Evolutionary conservation across 2,888 invertebrate species (phyloP).

Genomic region (Macaria notata): DNA sequence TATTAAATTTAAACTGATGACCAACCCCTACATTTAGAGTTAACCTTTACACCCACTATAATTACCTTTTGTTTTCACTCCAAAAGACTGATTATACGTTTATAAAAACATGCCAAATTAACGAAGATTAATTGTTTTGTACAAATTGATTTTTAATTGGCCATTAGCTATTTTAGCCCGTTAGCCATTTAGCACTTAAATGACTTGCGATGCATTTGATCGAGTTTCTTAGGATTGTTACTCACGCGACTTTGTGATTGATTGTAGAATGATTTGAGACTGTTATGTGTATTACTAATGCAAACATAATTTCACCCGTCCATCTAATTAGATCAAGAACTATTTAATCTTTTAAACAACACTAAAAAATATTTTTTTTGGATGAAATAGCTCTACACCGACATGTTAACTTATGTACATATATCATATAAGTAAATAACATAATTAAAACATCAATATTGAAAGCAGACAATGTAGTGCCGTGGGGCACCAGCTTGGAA

Average conservation of each 20-base stretch:
- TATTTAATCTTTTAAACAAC: no score
- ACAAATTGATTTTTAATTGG: constrained; percentile 57
- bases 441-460: no score
- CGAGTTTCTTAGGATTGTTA: constrained; percentile 11
- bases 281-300: no score
- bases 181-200: constrained; percentile 30
- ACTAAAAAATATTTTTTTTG: no score
- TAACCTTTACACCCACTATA: constrained; percentile 24
- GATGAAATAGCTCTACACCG: no score
- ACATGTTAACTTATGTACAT: no score
- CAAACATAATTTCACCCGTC: no score
- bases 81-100: constrained; percentile 25
- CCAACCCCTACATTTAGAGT: constrained; percentile 14
- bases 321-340: no score
- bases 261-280: no score
- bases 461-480: no score
- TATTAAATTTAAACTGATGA: constrained; percentile 27
- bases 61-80: constrained; percentile 32
- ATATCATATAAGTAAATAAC: no score
- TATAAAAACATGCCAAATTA: constrained; percentile 35
- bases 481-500: no score
- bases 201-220: constrained; percentile 15
- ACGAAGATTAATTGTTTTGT: constrained; percentile 53
- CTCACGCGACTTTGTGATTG: neutral
- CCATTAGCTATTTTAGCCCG: constrained; percentile 28